Conservation (phyloP, 2,797 vertebrate species). For the Ispidina lecontei region DNA sequence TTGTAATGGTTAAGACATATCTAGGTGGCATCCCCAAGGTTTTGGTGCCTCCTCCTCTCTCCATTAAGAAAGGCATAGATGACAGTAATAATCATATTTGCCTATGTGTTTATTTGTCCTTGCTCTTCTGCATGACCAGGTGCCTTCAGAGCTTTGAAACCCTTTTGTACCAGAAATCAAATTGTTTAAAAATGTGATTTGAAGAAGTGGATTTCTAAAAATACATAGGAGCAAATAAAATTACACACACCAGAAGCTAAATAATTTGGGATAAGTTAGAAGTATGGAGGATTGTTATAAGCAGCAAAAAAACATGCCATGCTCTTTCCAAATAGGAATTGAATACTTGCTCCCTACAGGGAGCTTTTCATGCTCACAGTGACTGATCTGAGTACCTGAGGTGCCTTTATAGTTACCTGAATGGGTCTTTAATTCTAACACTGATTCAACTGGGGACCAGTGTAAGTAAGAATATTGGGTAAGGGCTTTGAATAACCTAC, state of each 20-base stretch:
- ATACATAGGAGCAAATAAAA: fast-evolving
- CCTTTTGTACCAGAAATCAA: neutral
- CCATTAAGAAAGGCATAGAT: conserved; percentile 6
- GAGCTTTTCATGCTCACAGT: neutral
- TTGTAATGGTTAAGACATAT: neutral
- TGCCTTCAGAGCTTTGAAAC: neutral
- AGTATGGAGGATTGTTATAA: neutral
- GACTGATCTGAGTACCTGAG: neutral
- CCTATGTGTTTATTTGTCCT: neutral
- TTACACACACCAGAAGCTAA: neutral
- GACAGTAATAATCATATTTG: conserved; percentile 28
- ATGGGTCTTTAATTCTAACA: neutral
- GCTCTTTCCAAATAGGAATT: neutral
- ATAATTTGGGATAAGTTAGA: neutral
- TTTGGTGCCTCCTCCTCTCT: neutral
- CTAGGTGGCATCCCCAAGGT: neutral
- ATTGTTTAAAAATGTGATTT: neutral
- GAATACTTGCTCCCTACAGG: neutral
- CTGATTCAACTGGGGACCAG: neutral
- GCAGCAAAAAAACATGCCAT: neutral
- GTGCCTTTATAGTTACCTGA: neutral
- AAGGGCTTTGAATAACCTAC: neutral
- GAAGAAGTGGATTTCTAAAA: neutral
- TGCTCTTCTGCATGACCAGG: neutral
- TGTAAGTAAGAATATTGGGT: neutral